These are phyloP conservation scores for Rhinophrynus dorsalis DNA, from an alignment of 2,797 vertebrate species.

Conservation along the genomic window DNA sequence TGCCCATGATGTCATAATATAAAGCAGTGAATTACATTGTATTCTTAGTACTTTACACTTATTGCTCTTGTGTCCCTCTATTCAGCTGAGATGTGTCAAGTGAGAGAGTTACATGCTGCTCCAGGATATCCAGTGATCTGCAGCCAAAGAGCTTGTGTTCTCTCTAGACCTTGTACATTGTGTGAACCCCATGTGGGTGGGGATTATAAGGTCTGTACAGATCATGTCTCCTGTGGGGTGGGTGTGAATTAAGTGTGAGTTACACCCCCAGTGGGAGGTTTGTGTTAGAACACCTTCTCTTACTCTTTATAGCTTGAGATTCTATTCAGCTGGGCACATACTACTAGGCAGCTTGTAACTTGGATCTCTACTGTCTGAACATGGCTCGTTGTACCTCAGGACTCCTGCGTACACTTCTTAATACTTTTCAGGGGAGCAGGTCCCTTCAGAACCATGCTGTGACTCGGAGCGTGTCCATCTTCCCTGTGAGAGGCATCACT, in stretches of 20 bases:
- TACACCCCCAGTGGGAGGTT: constrained; percentile 15
- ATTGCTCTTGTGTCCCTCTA: too few relatives aligned
- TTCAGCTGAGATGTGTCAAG: too few relatives aligned
- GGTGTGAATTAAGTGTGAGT: neutral
- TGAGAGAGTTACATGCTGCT: too few relatives aligned
- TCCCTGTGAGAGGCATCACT: neutral
- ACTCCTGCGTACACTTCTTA: neutral
- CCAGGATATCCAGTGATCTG: too few relatives aligned
- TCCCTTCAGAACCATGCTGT: neutral
- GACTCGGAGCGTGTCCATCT: neutral
- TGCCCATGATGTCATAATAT: too few relatives aligned
- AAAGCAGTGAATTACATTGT: too few relatives aligned
- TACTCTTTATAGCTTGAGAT: constrained; percentile 9
- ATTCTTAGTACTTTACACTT: too few relatives aligned
- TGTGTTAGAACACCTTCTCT: neutral
- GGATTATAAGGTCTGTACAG: too few relatives aligned
- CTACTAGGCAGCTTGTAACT: neutral
- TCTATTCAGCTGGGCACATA: neutral
- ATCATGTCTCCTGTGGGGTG: neutral
- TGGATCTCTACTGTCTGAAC: neutral
- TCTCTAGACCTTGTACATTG: too few relatives aligned
- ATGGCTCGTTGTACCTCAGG: constrained; percentile 4
- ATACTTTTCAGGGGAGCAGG: neutral
- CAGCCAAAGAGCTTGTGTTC: too few relatives aligned
- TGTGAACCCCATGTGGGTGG: too few relatives aligned